Conservation (phyloP, 2,888 invertebrate genomes). For the Dicranocentrus wangi region DNA sequence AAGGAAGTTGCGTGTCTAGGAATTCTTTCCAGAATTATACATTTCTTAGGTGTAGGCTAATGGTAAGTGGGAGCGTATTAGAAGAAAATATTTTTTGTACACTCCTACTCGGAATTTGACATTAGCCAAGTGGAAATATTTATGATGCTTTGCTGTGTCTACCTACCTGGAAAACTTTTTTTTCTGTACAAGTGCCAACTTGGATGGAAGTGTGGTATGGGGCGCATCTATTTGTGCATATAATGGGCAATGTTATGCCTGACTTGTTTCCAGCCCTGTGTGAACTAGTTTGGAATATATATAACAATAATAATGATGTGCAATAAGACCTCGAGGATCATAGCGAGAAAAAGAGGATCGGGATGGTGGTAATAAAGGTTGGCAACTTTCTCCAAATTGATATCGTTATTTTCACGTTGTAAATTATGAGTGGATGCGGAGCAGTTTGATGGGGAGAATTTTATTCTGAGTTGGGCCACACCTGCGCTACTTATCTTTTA, state of each 20-base stretch:
- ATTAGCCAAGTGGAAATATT: slow-evolving; percentile 21
- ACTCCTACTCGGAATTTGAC: slow-evolving; percentile 10
- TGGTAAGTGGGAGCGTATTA: not conserved
- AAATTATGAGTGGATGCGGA: slow-evolving; percentile 17
- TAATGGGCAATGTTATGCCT: not conserved
- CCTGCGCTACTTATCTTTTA: too few relatives aligned
- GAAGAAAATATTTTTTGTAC: slow-evolving; percentile 2
- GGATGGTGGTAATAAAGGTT: slow-evolving; percentile 24
- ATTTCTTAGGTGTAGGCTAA: too few relatives aligned
- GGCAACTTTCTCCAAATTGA: slow-evolving; percentile 17
- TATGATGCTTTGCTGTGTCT: slow-evolving; percentile 3
- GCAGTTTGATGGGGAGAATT: slow-evolving; percentile 5
- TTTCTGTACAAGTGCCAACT: slow-evolving; percentile 19
- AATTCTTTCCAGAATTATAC: not conserved
- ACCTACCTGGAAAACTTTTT: slow-evolving; percentile 2
- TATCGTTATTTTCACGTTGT: slow-evolving; percentile 26
- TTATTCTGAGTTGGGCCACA: slow-evolving; percentile 13
- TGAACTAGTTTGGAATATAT: too few relatives aligned
- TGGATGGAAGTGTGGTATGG: too few relatives aligned
- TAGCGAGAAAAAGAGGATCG: not conserved
- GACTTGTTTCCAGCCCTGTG: too few relatives aligned
- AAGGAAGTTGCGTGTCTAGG: slow-evolving; percentile 21
- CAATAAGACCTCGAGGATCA: slow-evolving; percentile 1
- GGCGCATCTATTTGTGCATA: slow-evolving; percentile 2
- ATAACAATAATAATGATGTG: not conserved